phyloP scores from a whole-genome alignment of 2,888 invertebrate species.

The Sphaeridia pumilis region DNA sequence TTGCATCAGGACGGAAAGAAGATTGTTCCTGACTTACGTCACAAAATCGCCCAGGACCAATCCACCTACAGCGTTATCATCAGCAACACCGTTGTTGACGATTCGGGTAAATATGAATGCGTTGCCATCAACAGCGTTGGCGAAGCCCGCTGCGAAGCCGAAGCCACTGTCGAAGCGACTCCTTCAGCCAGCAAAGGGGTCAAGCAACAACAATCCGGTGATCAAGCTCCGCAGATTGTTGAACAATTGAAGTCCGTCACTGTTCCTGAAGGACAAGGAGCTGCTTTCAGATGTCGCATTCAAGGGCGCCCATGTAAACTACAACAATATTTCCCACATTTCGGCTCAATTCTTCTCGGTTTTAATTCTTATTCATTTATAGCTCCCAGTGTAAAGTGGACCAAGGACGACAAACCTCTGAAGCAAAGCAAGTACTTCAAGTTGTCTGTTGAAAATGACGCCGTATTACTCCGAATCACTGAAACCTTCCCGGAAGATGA shows the following conservation, averaged over 20 bases:
- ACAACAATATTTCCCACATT: too few relatives aligned
- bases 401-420: constrained; percentile 79
- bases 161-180: constrained; percentile 62
- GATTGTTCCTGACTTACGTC: constrained; percentile 73
- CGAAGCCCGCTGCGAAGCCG: constrained; percentile 87
- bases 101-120: constrained; percentile 87
- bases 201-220: constrained; percentile 14
- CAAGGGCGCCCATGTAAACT: constrained; percentile 59
- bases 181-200: constrained; percentile 44
- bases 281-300: constrained; percentile 78
- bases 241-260: constrained; percentile 75
- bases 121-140: constrained; percentile 88
- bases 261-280: constrained; percentile 84
- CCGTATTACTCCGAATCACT: constrained; percentile 74
- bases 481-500: constrained; percentile 98
- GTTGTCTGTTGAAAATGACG: constrained; percentile 81
- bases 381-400: constrained; percentile 74
- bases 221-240: constrained; percentile 69
- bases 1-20: constrained; percentile 84
- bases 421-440: constrained; percentile 97
- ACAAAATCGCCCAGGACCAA: constrained; percentile 84
- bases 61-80: constrained; percentile 78
- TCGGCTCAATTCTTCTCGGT: too few relatives aligned
- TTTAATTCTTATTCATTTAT: too few relatives aligned
- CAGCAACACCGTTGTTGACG: constrained; percentile 75